Percentiles rank a stretch among this genome's conserved stretches.
phyloP scores from a whole-genome alignment of 1,140 invertebrate genomes.

The Pteromalus puparum region DNA sequence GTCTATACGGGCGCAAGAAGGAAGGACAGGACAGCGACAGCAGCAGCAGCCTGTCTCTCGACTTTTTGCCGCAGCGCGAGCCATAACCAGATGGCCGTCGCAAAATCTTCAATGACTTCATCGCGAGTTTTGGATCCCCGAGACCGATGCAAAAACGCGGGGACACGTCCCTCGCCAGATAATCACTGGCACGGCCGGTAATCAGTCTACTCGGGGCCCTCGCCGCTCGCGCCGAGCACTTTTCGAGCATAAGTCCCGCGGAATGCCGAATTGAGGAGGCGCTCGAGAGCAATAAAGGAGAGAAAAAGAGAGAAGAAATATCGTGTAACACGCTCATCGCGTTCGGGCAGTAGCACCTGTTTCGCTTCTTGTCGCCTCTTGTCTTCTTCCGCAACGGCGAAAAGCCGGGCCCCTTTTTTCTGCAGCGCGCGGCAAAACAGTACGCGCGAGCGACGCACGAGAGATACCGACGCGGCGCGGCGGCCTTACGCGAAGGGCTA shows the following conservation, averaged over 20 bases:
- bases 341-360: slow-evolving; percentile 10
- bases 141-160: no score
- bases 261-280: slow-evolving; percentile 23
- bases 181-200: slow-evolving; percentile 7
- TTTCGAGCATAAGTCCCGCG: background rate
- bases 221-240: no score
- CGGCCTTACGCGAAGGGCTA: slow-evolving; percentile 10
- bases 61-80: background rate
- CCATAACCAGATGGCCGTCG: slow-evolving; percentile 15
- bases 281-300: background rate
- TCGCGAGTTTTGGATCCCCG: background rate
- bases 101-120: slow-evolving; percentile 31
- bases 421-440: background rate
- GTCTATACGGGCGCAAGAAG: background rate
- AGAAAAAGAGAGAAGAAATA: background rate
- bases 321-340: background rate
- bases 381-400: background rate
- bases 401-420: background rate
- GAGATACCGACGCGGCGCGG: background rate
- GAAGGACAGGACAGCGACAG: no score
- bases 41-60: no score
- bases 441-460: background rate
- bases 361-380: slow-evolving; percentile 26
- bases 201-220: slow-evolving; percentile 3
- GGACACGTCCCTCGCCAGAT: background rate